Evolutionary conservation across 2,797 vertebrate species (phyloP).

Genomic region (Neostethus bicornis): DNA sequence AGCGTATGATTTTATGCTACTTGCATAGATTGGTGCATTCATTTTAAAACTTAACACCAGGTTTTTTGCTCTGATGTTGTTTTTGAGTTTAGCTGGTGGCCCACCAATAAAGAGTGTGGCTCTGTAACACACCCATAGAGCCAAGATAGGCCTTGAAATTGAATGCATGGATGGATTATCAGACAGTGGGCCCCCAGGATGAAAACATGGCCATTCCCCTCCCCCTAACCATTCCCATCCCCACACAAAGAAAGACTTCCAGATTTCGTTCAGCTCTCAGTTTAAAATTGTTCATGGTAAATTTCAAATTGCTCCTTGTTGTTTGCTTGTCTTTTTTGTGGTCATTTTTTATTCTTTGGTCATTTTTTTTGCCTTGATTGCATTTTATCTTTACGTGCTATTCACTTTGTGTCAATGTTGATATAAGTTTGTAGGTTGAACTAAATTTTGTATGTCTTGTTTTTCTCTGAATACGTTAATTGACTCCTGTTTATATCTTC

Average conservation of each 20-base stretch:
- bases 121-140: conserved; percentile 50
- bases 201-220: neutral
- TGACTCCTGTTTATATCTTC: neutral
- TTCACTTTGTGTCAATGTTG: neutral
- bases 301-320: neutral
- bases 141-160: conserved; percentile 16
- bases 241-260: conserved; percentile 1
- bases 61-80: conserved; percentile 20
- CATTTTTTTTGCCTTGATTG: neutral
- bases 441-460: neutral
- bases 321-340: neutral
- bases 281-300: neutral
- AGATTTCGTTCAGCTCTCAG: neutral
- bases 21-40: neutral
- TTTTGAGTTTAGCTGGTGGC: conserved; percentile 17
- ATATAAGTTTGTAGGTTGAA: neutral
- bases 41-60: neutral
- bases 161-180: conserved; percentile 2
- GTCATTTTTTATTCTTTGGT: neutral
- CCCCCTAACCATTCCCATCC: neutral
- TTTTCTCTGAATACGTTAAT: neutral
- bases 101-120: conserved; percentile 49
- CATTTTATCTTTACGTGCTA: neutral
- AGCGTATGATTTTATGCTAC: neutral
- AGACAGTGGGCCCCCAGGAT: conserved; percentile 7